These are phyloP conservation scores for Eudasyphora cyanicolor DNA, from an alignment of 2,888 invertebrate species.

Conservation along the genomic window DNA sequence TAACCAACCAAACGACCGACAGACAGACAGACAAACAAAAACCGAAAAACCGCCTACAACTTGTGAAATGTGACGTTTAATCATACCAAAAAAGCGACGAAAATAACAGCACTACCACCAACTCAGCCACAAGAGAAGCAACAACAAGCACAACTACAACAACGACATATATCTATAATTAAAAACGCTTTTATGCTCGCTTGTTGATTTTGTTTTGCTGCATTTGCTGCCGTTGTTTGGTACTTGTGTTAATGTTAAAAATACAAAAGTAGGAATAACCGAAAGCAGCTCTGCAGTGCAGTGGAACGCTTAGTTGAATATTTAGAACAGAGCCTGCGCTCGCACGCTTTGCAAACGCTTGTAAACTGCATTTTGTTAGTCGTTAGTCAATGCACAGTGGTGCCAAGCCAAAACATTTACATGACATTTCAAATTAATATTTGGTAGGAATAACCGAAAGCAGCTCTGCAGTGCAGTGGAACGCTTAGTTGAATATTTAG, in stretches of 20 bases:
- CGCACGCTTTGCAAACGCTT: slow-evolving; percentile 41
- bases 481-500: slow-evolving; percentile 60
- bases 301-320: slow-evolving; percentile 59
- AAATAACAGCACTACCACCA: not conserved
- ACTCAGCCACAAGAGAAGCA: not conserved
- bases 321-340: slow-evolving; percentile 51
- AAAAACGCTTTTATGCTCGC: not conserved
- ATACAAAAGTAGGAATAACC: not conserved
- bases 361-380: slow-evolving; percentile 56
- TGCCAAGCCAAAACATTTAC: not conserved
- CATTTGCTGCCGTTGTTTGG: not conserved
- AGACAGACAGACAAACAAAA: too few species aligned
- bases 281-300: not conserved
- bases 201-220: not conserved
- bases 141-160: not conserved
- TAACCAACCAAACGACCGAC: not conserved
- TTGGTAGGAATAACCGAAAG: not conserved
- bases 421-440: too few species aligned
- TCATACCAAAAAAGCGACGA: slow-evolving; percentile 6
- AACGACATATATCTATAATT: not conserved
- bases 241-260: not conserved
- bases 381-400: slow-evolving; percentile 41
- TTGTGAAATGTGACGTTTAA: slow-evolving; percentile 13
- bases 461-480: slow-evolving; percentile 14
- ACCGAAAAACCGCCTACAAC: slow-evolving; percentile 19